Evolutionary conservation across 2,113 vertebrate species (phyloP).

Genomic region (Tachuris rubrigastra): DNA sequence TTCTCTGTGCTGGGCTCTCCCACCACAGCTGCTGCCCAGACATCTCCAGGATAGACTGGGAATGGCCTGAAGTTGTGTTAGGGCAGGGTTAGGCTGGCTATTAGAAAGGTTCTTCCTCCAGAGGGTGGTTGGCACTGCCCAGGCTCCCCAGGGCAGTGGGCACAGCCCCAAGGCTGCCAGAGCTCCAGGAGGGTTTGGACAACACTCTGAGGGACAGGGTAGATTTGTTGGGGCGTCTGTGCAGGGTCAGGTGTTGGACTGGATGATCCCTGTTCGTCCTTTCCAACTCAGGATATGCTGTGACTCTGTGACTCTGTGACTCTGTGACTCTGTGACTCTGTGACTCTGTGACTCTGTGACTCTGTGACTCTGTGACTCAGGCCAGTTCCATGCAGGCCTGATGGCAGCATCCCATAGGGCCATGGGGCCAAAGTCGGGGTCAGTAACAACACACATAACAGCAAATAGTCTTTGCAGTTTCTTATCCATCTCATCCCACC

Average conservation of each 20-base stretch:
- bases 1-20: not conserved
- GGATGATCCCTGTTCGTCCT: not conserved
- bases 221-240: not conserved
- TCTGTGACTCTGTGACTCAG: fast-evolving
- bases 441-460: fast-evolving
- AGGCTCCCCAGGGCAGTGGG: not conserved
- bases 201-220: not conserved
- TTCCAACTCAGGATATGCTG: not conserved
- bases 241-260: not conserved
- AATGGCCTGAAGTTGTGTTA: not conserved
- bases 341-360: not conserved
- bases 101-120: not conserved
- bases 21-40: not conserved
- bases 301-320: not conserved
- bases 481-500: not conserved
- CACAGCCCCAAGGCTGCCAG: not conserved
- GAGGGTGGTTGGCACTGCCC: not conserved
- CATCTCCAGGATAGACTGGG: not conserved
- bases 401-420: not conserved
- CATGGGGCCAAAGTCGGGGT: not conserved
- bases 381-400: not conserved
- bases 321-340: not conserved
- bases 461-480: not conserved
- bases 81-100: not conserved
- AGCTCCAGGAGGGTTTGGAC: not conserved